Evolutionary conservation across 2,888 invertebrate genomes (phyloP).

Genomic region (Catonia carolina): DNA sequence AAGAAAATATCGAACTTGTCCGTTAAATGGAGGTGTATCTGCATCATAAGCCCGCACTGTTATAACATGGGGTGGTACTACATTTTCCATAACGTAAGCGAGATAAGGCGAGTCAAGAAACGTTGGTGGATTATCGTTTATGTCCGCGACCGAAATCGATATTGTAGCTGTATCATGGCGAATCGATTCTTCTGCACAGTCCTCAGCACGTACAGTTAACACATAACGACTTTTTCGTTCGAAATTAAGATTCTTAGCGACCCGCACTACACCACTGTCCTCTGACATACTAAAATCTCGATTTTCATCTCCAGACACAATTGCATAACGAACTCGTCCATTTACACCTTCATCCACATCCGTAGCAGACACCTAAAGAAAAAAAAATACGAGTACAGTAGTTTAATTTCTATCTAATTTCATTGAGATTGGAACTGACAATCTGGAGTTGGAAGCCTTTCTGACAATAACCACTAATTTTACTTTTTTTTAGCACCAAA

Average conservation of each 20-base stretch:
- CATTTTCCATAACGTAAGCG: slow-evolving; percentile 89
- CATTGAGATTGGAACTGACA: too few relatives aligned
- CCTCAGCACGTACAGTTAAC: slow-evolving; percentile 79
- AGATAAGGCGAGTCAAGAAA: slow-evolving; percentile 92
- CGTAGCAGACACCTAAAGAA: slow-evolving; percentile 70
- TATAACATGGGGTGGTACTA: slow-evolving; percentile 56
- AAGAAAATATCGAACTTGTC: slow-evolving; percentile 84
- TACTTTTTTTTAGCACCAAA: too few relatives aligned
- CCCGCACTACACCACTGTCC: slow-evolving; percentile 82
- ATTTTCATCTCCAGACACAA: slow-evolving; percentile 81
- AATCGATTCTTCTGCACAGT: slow-evolving; percentile 54
- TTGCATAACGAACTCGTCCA: slow-evolving; percentile 87
- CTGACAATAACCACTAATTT: too few relatives aligned
- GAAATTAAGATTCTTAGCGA: slow-evolving; percentile 89
- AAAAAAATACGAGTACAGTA: not conserved
- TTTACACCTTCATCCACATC: slow-evolving; percentile 84
- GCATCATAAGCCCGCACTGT: slow-evolving; percentile 82
- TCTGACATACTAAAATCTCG: slow-evolving; percentile 88
- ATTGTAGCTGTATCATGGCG: slow-evolving; percentile 62
- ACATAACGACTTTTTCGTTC: slow-evolving; percentile 81
- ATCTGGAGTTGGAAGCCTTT: too few relatives aligned
- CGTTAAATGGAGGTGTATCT: slow-evolving; percentile 84
- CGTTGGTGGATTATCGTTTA: slow-evolving; percentile 89
- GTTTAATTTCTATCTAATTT: too few relatives aligned
- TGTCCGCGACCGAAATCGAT: slow-evolving; percentile 72